A percentile compares a stretch with the other conserved stretches of the same genome.
Evolutionary conservation across 2,888 invertebrate species (phyloP).

Genomic region (Beris morrisii): DNA sequence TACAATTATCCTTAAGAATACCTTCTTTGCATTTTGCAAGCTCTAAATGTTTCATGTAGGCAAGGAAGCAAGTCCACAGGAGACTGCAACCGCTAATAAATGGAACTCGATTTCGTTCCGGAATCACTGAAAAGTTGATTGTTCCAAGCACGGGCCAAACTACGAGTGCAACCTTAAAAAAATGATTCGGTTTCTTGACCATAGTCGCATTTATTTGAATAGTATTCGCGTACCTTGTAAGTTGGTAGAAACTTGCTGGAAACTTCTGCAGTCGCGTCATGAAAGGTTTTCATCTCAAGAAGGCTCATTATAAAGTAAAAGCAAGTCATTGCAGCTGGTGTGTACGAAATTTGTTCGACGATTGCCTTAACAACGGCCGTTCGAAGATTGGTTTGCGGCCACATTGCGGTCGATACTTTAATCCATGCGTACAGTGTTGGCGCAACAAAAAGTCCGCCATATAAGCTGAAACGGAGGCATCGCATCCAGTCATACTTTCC

Average conservation of each 20-base stretch:
- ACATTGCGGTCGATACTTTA: constrained; percentile 71
- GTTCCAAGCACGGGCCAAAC: constrained; percentile 76
- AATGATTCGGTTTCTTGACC: neutral
- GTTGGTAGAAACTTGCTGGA: constrained; percentile 74
- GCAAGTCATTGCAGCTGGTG: constrained; percentile 74
- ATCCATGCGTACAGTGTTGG: constrained; percentile 82
- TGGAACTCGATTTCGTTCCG: constrained; percentile 72
- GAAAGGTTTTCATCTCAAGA: constrained; percentile 67
- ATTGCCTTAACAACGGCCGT: constrained; percentile 75
- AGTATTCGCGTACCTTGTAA: constrained; percentile 55
- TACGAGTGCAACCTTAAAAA: constrained; percentile 63
- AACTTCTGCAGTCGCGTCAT: constrained; percentile 68
- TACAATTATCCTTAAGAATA: constrained; percentile 5
- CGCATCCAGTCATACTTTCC: constrained; percentile 69
- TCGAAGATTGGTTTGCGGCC: constrained; percentile 71
- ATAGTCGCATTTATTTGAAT: neutral
- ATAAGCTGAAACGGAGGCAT: constrained; percentile 72
- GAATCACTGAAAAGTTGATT: constrained; percentile 69
- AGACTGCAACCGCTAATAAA: constrained; percentile 74
- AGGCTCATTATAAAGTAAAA: constrained; percentile 78
- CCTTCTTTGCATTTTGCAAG: constrained; percentile 37
- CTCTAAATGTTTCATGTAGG: constrained; percentile 73
- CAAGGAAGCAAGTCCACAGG: constrained; percentile 75
- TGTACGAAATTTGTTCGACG: constrained; percentile 74
- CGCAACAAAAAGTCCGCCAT: constrained; percentile 80